Conservation (phyloP, 1,140 invertebrate species). For the Papilio aristodemus region DNA sequence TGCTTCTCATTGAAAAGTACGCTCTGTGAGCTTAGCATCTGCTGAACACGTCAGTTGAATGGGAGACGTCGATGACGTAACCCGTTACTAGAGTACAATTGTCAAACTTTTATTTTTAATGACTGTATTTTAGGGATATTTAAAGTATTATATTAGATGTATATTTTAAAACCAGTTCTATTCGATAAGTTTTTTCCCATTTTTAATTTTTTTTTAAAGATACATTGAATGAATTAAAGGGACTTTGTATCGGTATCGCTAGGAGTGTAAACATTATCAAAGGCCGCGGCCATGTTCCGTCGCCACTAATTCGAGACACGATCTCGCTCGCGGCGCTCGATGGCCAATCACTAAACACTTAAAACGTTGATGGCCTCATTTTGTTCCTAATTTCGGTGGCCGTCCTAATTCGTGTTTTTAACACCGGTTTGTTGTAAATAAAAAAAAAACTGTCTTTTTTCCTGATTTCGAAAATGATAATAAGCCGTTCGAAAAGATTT, state of each 20-base stretch:
- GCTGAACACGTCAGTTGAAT: conserved; percentile 1
- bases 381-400: conserved; percentile 31
- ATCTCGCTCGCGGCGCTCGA: conserved; percentile 14
- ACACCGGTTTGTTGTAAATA: conserved; percentile 18
- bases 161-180: too few species aligned
- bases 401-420: conserved; percentile 29
- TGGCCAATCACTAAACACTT: conserved; percentile 29
- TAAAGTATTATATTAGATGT: too few species aligned
- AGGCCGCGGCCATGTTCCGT: conserved; percentile 12
- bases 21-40: conserved; percentile 28
- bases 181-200: too few species aligned
- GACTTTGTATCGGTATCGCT: neutral
- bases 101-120: too few species aligned
- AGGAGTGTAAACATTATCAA: neutral
- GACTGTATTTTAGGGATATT: too few species aligned
- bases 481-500: neutral
- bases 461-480: neutral
- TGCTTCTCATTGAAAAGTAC: conserved; percentile 46
- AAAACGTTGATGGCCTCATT: conserved; percentile 27
- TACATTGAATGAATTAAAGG: neutral
- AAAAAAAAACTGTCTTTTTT: neutral
- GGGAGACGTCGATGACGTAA: conserved; percentile 11
- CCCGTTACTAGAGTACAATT: neutral
- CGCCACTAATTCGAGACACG: conserved; percentile 22
- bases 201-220: too few species aligned